Evolutionary conservation across 2,888 invertebrate genomes (phyloP).

Genomic region (Autographa pulchrina): DNA sequence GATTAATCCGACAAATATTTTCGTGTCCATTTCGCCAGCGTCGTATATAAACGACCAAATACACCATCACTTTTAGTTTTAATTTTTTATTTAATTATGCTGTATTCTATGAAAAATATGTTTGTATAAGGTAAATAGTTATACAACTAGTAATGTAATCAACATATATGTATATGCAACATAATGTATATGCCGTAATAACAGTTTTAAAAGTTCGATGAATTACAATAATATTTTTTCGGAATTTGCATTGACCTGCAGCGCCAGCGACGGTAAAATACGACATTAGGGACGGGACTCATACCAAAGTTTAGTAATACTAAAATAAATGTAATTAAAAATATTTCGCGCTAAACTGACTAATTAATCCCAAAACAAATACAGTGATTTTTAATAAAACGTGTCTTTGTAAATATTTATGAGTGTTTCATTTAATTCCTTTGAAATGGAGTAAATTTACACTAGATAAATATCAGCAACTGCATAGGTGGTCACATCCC

Average conservation of each 20-base stretch:
- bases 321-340: conserved; percentile 19
- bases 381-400: conserved; percentile 26
- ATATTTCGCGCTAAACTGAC: conserved; percentile 26
- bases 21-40: conserved; percentile 32
- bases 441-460: conserved; percentile 32
- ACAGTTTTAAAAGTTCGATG: conserved; percentile 24
- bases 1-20: conserved; percentile 41
- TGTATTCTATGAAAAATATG: conserved; percentile 35
- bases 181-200: conserved; percentile 34
- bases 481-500: conserved; percentile 22
- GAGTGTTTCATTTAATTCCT: conserved; percentile 25
- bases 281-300: conserved; percentile 19
- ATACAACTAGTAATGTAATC: conserved; percentile 23
- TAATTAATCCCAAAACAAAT: conserved; percentile 28
- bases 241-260: conserved; percentile 23
- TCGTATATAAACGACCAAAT: conserved; percentile 31
- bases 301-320: conserved; percentile 22
- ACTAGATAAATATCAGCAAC: conserved; percentile 17
- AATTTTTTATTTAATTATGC: conserved; percentile 34
- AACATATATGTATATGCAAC: conserved; percentile 30
- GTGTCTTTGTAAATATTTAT: conserved; percentile 27
- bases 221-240: conserved; percentile 24
- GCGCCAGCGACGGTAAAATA: conserved; percentile 20
- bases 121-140: conserved; percentile 40
- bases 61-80: conserved; percentile 27